phyloP scores from a whole-genome alignment of 2,113 vertebrate genomes.

The Indicator maculatus region DNA sequence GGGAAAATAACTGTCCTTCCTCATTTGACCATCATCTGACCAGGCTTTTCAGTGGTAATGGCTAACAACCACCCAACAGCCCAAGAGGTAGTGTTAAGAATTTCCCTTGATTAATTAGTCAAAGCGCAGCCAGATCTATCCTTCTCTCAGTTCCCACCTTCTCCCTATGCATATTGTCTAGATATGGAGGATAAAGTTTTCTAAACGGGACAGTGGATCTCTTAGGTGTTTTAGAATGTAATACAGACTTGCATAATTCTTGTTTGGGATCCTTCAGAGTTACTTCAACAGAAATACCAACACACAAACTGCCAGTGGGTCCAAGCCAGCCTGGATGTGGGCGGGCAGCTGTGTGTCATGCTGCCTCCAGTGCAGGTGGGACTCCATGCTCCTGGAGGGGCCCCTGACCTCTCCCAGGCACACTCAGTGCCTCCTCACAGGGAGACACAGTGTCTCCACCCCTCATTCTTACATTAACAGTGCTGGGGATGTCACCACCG shows the following conservation, averaged over 20 bases:
- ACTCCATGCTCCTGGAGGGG: not conserved
- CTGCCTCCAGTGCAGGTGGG: constrained; percentile 42
- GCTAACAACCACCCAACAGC: not conserved
- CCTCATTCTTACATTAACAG: not conserved
- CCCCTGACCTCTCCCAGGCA: not conserved
- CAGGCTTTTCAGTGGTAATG: not conserved
- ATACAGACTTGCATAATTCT: not conserved
- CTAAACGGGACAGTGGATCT: not conserved
- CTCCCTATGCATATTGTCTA: not conserved
- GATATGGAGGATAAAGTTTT: not conserved
- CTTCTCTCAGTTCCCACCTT: not conserved
- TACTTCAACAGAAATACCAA: not conserved
- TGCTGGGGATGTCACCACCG: not conserved
- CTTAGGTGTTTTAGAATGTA: not conserved
- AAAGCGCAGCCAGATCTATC: not conserved
- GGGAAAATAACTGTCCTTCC: constrained; percentile 31
- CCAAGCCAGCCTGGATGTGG: not conserved
- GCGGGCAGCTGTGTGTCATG: not conserved
- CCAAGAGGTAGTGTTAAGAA: not conserved
- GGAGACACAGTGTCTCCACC: not conserved
- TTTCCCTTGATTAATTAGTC: not conserved
- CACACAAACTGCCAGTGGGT: not conserved
- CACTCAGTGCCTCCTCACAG: not conserved
- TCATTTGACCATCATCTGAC: not conserved
- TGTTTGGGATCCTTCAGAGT: not conserved